These are phyloP conservation scores for Pyrgus malvae DNA, from an alignment of 2,888 invertebrate species.

Conservation along the genomic window DNA sequence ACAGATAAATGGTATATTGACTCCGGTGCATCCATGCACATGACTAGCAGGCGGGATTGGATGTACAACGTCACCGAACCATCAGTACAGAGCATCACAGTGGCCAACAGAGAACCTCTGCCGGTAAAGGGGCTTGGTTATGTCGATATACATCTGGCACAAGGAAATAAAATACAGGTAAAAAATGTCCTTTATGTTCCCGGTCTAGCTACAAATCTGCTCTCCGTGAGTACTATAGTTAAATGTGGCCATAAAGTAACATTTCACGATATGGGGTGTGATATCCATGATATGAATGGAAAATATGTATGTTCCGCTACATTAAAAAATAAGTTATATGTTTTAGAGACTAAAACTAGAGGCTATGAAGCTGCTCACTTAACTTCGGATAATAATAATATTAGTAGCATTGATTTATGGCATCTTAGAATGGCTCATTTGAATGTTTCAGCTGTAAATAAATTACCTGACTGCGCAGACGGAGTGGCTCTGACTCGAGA, in stretches of 20 bases:
- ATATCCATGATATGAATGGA: neutral
- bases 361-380: too few species aligned
- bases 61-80: constrained; percentile 5
- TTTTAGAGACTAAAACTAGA: too few species aligned
- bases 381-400: too few species aligned
- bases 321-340: too few species aligned
- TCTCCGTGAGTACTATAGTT: neutral
- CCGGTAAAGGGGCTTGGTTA: neutral
- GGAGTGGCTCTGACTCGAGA: too few species aligned
- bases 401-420: too few species aligned
- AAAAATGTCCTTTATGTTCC: too few species aligned
- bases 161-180: neutral
- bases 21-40: constrained; percentile 3
- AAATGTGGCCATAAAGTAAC: neutral
- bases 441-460: too few species aligned
- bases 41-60: neutral
- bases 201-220: neutral
- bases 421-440: too few species aligned
- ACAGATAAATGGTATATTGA: too few species aligned
- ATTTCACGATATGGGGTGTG: neutral
- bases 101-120: neutral
- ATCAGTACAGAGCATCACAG: neutral
- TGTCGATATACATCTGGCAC: neutral
- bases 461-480: too few species aligned
- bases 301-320: neutral